Evolutionary conservation across 2,113 vertebrate genomes (phyloP).

Genomic region (Herpetotheres cachinnans): DNA sequence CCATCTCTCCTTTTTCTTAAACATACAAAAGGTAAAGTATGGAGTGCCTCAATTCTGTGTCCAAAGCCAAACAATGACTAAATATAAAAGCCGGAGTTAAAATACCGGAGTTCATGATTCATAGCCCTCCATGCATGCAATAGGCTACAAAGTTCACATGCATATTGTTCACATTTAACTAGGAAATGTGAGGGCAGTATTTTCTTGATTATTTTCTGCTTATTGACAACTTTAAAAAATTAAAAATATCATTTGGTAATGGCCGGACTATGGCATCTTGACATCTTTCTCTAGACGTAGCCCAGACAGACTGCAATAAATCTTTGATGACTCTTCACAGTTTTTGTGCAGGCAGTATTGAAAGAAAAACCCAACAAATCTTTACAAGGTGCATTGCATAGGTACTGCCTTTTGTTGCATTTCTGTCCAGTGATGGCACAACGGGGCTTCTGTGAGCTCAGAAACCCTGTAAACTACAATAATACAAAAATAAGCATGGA

Average conservation of each 20-base stretch:
- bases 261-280: neutral
- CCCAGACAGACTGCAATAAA: neutral
- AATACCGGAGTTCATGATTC: neutral
- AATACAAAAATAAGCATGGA: neutral
- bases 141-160: neutral
- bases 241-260: neutral
- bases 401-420: neutral
- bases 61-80: neutral
- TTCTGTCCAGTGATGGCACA: neutral
- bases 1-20: slow-evolving; percentile 1
- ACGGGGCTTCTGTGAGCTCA: neutral
- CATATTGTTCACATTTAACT: neutral
- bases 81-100: neutral
- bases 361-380: neutral
- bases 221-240: neutral
- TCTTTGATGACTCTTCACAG: neutral
- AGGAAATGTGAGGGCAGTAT: neutral
- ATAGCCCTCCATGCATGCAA: neutral
- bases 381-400: neutral
- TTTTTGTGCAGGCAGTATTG: neutral
- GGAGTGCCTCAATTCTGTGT: neutral
- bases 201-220: neutral
- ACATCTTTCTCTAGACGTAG: neutral
- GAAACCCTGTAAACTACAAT: neutral
- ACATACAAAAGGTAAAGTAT: neutral